phyloP scores from a whole-genome alignment of 2,888 invertebrate species.

The Clistopyga incitator region DNA sequence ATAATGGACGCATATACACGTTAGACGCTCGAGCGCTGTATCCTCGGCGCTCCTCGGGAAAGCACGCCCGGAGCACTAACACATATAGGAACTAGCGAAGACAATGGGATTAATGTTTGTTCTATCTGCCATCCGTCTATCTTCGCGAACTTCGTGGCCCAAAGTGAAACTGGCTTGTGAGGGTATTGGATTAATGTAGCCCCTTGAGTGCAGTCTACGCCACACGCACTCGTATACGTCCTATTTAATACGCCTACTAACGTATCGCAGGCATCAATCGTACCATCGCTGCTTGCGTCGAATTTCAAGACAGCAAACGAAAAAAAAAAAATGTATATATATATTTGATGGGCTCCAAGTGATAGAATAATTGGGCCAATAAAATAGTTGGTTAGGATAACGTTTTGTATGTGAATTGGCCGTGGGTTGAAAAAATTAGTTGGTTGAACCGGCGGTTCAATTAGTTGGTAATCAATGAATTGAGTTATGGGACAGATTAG shows the following conservation, averaged over 20 bases:
- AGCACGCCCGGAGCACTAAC: constrained; percentile 14
- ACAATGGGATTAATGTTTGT: constrained; percentile 71
- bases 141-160: constrained; percentile 50
- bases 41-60: not conserved
- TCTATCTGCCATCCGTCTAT: constrained; percentile 66
- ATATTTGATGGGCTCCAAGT: no score
- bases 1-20: constrained; percentile 54
- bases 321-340: no score
- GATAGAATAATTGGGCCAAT: no score
- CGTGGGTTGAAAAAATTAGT: no score
- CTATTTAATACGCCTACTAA: not conserved
- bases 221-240: not conserved
- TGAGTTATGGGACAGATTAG: no score
- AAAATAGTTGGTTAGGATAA: no score
- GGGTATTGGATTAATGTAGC: constrained; percentile 33
- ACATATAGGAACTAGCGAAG: constrained; percentile 49
- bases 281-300: not conserved
- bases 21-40: constrained; percentile 20
- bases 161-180: constrained; percentile 46
- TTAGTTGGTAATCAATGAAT: no score
- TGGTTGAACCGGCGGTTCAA: no score
- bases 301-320: no score
- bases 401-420: no score
- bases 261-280: not conserved
- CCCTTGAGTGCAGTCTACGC: not conserved